These are phyloP conservation scores for Phrynosoma platyrhinos DNA, from an alignment of 2,113 vertebrate genomes.

Conservation along the genomic window DNA sequence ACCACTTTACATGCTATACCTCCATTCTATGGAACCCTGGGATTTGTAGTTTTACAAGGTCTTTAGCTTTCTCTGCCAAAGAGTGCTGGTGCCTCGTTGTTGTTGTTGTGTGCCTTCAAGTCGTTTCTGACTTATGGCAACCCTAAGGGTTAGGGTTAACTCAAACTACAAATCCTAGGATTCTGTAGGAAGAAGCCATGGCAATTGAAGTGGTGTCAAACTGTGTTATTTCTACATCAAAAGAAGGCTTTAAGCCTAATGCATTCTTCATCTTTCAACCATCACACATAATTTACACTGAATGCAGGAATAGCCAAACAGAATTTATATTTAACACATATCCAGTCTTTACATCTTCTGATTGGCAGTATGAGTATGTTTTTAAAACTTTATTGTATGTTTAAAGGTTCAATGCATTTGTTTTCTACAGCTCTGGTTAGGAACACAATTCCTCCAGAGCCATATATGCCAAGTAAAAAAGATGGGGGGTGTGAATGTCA, in stretches of 20 bases:
- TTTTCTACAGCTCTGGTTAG: background rate
- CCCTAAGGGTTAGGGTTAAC: too few species aligned
- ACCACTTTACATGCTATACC: too few species aligned
- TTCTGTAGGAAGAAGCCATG: too few species aligned
- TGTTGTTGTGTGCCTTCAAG: too few species aligned
- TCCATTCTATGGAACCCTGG: too few species aligned
- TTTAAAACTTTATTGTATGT: background rate
- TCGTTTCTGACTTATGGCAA: too few species aligned
- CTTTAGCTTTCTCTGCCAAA: too few species aligned
- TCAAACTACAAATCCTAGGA: too few species aligned
- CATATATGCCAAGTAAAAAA: background rate
- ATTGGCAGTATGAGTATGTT: background rate
- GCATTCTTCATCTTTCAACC: background rate
- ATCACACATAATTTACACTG: constrained; percentile 18
- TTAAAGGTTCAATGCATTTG: background rate
- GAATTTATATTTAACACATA: background rate
- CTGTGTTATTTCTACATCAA: background rate
- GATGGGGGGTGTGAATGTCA: too few species aligned
- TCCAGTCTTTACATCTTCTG: background rate
- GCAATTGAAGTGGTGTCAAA: too few species aligned
- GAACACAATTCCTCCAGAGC: background rate
- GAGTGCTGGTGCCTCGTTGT: too few species aligned
- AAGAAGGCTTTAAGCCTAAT: background rate
- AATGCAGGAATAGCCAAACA: constrained; percentile 11
- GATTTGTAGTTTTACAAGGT: too few species aligned